A percentile compares a stretch with the other conserved stretches of the same genome.
phyloP scores from a whole-genome alignment of 2,888 invertebrate genomes.

The Ferrisia virgata region DNA sequence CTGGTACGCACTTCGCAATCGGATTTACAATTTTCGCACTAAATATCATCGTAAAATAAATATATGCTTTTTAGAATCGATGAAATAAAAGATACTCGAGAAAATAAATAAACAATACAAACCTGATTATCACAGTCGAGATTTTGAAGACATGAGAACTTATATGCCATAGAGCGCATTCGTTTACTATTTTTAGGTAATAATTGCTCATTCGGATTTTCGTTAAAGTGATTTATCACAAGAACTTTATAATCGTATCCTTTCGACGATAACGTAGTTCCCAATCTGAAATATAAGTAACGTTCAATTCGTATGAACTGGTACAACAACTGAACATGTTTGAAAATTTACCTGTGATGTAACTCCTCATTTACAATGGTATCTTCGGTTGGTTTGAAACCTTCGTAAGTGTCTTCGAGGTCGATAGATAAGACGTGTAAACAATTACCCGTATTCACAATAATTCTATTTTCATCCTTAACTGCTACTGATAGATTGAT shows the following conservation, averaged over 20 bases:
- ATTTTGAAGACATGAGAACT: slow-evolving; percentile 38
- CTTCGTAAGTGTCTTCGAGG: slow-evolving; percentile 51
- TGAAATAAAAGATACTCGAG: background rate
- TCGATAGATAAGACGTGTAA: slow-evolving; percentile 73
- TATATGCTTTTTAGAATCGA: too few species aligned
- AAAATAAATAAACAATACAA: background rate
- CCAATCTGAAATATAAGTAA: slow-evolving; percentile 11
- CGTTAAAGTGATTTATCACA: slow-evolving; percentile 40
- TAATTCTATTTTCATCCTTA: slow-evolving; percentile 59
- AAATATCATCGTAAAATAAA: too few species aligned
- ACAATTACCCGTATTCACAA: slow-evolving; percentile 81
- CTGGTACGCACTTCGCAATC: slow-evolving; percentile 29
- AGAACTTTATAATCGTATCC: slow-evolving; percentile 44
- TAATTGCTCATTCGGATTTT: slow-evolving; percentile 31
- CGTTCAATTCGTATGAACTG: background rate
- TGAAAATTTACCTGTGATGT: slow-evolving; percentile 46
- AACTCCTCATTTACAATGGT: slow-evolving; percentile 51
- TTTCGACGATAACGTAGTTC: slow-evolving; percentile 28
- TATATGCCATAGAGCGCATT: background rate
- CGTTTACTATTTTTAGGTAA: slow-evolving; percentile 29
- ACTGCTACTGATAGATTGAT: slow-evolving; percentile 59
- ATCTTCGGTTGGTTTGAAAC: slow-evolving; percentile 53
- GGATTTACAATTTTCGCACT: slow-evolving; percentile 41
- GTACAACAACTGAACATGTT: background rate
- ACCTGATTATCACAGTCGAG: slow-evolving; percentile 43